Conservation (phyloP, 2,113 vertebrate genomes). For the Hydrolagus affinis region DNA sequence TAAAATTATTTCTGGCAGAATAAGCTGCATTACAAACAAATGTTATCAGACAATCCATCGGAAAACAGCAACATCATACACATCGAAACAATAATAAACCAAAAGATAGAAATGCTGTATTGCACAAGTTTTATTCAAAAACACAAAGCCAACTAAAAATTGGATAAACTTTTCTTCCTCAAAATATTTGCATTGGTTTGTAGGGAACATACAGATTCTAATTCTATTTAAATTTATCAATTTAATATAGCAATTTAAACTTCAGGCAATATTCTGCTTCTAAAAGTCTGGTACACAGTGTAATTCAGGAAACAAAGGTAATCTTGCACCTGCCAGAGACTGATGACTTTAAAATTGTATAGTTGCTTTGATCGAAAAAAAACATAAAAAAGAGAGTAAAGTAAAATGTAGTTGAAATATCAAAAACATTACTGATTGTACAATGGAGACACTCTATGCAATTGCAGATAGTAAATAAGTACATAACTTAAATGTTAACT, state of each 20-base stretch:
- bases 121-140: background rate
- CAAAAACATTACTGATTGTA: background rate
- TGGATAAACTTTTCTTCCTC: background rate
- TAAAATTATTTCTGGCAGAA: too few species aligned
- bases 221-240: too few species aligned
- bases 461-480: background rate
- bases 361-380: background rate
- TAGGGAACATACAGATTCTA: too few species aligned
- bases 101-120: background rate
- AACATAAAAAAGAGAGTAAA: background rate
- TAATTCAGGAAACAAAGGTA: constrained; percentile 12
- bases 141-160: background rate
- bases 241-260: too few species aligned
- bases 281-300: background rate
- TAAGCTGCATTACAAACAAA: background rate
- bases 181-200: background rate
- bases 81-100: background rate
- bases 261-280: background rate
- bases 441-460: background rate
- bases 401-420: background rate
- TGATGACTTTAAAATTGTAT: background rate
- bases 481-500: background rate
- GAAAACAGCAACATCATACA: background rate
- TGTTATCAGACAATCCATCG: background rate
- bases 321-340: background rate